Evolutionary conservation across 2,113 vertebrate species (phyloP).

Genomic region (Alethe diademata): DNA sequence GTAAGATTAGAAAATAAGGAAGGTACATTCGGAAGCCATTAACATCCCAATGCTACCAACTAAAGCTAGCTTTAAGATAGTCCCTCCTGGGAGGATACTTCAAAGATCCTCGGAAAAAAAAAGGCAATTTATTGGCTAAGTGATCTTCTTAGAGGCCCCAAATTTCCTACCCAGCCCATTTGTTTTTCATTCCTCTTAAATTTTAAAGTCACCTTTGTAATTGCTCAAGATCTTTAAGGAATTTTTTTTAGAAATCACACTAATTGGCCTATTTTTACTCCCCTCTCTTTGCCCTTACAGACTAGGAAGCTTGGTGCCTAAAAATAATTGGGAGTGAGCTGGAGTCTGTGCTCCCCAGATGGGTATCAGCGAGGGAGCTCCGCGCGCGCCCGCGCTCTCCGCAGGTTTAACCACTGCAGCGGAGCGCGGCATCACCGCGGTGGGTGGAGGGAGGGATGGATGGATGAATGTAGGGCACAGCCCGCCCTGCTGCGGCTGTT

Average conservation of each 20-base stretch:
- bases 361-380: not conserved
- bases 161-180: constrained; percentile 48
- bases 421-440: not conserved
- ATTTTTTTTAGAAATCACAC: constrained; percentile 58
- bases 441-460: too few species aligned
- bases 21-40: constrained; percentile 58
- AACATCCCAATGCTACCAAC: constrained; percentile 3
- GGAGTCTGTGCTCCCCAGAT: constrained; percentile 43
- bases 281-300: constrained; percentile 53
- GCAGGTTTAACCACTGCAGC: constrained; percentile 9
- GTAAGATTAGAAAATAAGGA: not conserved
- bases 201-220: constrained; percentile 65
- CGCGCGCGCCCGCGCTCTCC: not conserved
- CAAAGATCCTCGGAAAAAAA: constrained; percentile 59
- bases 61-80: constrained; percentile 29
- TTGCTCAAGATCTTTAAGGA: constrained; percentile 48
- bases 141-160: constrained; percentile 31
- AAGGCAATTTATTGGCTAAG: constrained; percentile 43
- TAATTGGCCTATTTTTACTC: constrained; percentile 70
- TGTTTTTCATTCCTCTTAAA: constrained; percentile 55
- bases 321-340: constrained; percentile 50
- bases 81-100: constrained; percentile 27
- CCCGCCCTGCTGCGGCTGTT: not conserved
- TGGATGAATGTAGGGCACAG: constrained; percentile 9
- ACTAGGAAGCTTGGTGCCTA: constrained; percentile 47